These are phyloP conservation scores for Cyphomyrus plagiostoma DNA, from an alignment of 2,113 vertebrate species.

Conservation along the genomic window DNA sequence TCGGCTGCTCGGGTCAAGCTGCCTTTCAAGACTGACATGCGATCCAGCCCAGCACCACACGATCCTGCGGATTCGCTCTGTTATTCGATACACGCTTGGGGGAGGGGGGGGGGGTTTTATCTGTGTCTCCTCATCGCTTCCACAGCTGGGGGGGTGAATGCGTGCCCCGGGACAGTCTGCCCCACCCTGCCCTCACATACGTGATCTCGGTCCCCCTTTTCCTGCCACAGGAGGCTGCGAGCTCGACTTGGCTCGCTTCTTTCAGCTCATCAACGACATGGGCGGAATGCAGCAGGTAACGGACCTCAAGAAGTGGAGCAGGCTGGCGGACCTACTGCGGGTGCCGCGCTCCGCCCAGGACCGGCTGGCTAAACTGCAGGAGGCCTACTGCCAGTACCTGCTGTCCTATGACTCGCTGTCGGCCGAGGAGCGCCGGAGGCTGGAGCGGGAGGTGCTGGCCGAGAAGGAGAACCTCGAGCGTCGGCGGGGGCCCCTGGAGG, in stretches of 20 bases:
- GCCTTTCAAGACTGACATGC: background rate
- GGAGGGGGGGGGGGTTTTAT: background rate
- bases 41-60: background rate
- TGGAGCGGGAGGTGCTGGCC: conserved; percentile 84
- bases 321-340: conserved; percentile 90
- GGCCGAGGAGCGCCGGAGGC: conserved; percentile 77
- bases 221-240: conserved; percentile 79
- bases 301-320: conserved; percentile 99
- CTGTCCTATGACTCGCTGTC: conserved; percentile 92
- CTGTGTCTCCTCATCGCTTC: background rate
- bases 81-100: background rate
- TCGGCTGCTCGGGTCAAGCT: background rate
- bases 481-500: conserved; percentile 87
- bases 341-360: conserved; percentile 97
- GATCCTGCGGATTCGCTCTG: background rate
- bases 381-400: conserved; percentile 98
- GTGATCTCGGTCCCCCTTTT: background rate
- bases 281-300: conserved; percentile 99
- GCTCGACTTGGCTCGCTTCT: conserved; percentile 96
- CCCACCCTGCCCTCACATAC: background rate
- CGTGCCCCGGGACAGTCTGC: background rate
- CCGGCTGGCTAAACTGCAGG: conserved; percentile 96
- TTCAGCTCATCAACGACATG: conserved; percentile 97
- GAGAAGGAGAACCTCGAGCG: conserved; percentile 91
- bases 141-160: background rate